Evolutionary conservation across 2,888 invertebrate species (phyloP), one percentile per base, ranked within the genome.

Genomic region (Fragum fragum): DNA sequence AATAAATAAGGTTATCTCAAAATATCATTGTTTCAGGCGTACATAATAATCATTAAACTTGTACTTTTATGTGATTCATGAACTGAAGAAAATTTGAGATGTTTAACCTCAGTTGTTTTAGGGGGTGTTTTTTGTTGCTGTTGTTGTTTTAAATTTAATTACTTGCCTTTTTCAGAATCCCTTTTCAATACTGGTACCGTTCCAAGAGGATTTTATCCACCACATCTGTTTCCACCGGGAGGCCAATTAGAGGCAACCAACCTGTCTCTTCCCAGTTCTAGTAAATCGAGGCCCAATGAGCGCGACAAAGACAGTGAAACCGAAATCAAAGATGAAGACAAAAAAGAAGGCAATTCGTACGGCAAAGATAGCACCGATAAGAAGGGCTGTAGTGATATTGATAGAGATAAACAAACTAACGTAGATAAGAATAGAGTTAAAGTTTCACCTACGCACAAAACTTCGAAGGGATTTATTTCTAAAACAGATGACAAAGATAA

Each of bases 401-500:
- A 69, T 39, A 70, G 18, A 55, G 55, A 52, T 7, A 71, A 61
- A 66, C 71, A 42, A 3, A 53, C n/a, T 32, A 26, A 29, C 6
- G 16, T 61, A 16, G 76, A 61, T 26, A 76, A 76, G 26, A 26
- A 39, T 21, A 73, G 76, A 57, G n/a, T 28, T 28, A 78, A 76
- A 55, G 28, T 36, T 5, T 11, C 32, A 28, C 75, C 69, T n/a
- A 73, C 73, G 36, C 78, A 78, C 71, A 83, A 83, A 73, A 72
- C 80, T 32, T 76, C 80, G 1, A 69, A 80, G n/a, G 83, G 80
- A 28, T 70, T 57, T n/a, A 26, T 32, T 26, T 71, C 73, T 9
- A 83, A 83, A 77, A 83, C 83, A 11, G 79, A 80, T 14, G 83
- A 83, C 36, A 61, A 55, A 42, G 83, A 80, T 32, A 83, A 79